phyloP scores from a whole-genome alignment of 2,797 vertebrate genomes.

The Crenuchus spilurus region DNA sequence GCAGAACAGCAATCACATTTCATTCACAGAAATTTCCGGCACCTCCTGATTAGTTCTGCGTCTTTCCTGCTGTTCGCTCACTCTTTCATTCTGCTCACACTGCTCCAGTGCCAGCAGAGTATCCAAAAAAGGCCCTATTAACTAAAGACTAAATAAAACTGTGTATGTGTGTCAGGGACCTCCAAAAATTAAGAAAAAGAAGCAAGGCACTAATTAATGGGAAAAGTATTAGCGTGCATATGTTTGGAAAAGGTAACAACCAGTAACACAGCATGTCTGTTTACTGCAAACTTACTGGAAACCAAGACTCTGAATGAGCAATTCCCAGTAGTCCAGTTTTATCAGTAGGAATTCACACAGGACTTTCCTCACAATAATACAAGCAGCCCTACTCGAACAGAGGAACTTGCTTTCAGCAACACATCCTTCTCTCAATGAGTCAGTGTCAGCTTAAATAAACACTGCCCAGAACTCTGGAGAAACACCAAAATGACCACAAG shows the following conservation, averaged over 20 bases:
- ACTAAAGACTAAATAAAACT: slow-evolving; percentile 44
- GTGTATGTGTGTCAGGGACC: not conserved
- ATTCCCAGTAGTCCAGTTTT: slow-evolving; percentile 7
- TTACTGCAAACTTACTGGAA: slow-evolving; percentile 20
- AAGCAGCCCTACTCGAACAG: not conserved
- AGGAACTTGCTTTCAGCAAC: not conserved
- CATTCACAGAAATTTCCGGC: slow-evolving; percentile 44
- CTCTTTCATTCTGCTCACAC: slow-evolving; percentile 38
- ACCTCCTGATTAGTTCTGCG: slow-evolving; percentile 1
- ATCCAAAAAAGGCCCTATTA: not conserved
- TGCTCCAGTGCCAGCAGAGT: no score
- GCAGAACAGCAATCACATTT: slow-evolving; percentile 43
- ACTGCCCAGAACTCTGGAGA: not conserved
- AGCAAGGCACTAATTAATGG: not conserved
- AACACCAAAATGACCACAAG: not conserved
- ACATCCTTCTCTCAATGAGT: not conserved
- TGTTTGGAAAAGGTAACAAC: not conserved
- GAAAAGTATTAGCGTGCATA: not conserved
- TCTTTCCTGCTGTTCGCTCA: slow-evolving; percentile 44
- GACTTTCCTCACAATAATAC: slow-evolving; percentile 2
- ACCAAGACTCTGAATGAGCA: not conserved
- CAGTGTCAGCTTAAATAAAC: slow-evolving; percentile 23
- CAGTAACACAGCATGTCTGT: not conserved
- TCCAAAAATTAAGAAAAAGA: not conserved
- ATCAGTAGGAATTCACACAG: not conserved